Evolutionary conservation across 1,140 invertebrate species (phyloP).

Genomic region (Caenorhabditis briggsae): DNA sequence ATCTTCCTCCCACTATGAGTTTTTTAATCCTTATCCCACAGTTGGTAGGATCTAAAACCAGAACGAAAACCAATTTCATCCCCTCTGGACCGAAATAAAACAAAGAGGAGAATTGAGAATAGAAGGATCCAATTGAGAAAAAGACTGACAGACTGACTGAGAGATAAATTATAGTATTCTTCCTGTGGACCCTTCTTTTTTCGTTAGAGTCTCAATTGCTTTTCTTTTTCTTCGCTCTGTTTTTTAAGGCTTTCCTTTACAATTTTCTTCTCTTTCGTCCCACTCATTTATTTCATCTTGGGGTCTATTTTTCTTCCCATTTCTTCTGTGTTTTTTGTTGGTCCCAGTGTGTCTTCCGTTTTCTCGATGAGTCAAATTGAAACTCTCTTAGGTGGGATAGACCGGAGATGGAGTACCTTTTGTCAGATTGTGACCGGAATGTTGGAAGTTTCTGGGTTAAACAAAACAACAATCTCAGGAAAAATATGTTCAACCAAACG

Average conservation of each 20-base stretch:
- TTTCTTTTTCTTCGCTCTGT: constrained; percentile 4
- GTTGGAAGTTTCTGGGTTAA: too few species aligned
- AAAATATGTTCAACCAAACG: too few species aligned
- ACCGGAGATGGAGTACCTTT: neutral
- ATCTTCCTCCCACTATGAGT: neutral
- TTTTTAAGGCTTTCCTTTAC: neutral
- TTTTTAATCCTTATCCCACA: constrained; percentile 34
- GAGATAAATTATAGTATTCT: constrained; percentile 45
- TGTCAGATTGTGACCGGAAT: too few species aligned
- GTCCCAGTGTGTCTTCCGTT: neutral
- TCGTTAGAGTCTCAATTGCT: constrained; percentile 11
- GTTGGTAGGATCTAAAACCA: neutral
- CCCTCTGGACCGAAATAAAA: neutral
- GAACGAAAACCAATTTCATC: constrained; percentile 22
- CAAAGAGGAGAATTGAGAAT: neutral
- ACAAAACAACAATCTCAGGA: too few species aligned
- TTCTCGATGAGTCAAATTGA: neutral
- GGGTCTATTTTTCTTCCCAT: neutral
- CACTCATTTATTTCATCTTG: constrained; percentile 25
- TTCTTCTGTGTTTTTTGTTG: neutral
- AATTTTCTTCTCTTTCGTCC: neutral
- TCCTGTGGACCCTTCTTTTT: constrained; percentile 3
- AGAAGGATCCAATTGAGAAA: neutral
- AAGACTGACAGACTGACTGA: constrained; percentile 7
- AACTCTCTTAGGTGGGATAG: neutral